Evolutionary conservation across 2,797 vertebrate genomes (phyloP), one percentile per base, ranked within the genome.

Genomic region (Cheracebus regulus): DNA sequence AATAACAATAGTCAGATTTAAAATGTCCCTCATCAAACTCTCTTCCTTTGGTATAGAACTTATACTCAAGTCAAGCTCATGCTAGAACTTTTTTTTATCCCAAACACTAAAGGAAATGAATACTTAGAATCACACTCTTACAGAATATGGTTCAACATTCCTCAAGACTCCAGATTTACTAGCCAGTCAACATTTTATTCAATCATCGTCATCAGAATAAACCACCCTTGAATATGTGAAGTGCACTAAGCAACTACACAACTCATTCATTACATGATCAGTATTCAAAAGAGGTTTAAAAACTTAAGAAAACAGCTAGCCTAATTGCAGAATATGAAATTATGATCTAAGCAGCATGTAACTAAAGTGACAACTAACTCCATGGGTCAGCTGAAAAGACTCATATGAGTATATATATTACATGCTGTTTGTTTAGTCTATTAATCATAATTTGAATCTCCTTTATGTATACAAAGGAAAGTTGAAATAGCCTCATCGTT

Each of bases 41-140:
- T 90, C 19, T 89, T 93, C 48, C 93, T 96, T 93, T 55, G 81
- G 52, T 82, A 92, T 5, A 26, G 14, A 97, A 82, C 79, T 95
- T 80, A 95, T 57, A 81, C 50, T 92, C 48, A 96, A 89, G 82
- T 72, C 44, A 92, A 96, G 70, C 41, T 75, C 67, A 94, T 8
- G 52, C 44, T 13, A 91, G 4, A 87, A 61, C 13, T 73, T 72
- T 86, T 70, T 88, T 92, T 94, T 33, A 78, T 70, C 28, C 93
- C 39, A 67, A 52, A 81, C 64, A 88, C 50, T 81, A 89, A 96
- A 80, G 46, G 26, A 83, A 95, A 92, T 52, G 67, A 82, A 67
- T 50, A 73, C 39, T 91, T n/a, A 84, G 48, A 95, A 85, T 85
- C 58, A 92, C 46, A 26, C 15, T 89, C 84, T 87, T 28, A 94